Evolutionary conservation across 2,797 vertebrate genomes (phyloP), one percentile per base, ranked within the genome.

Genomic region (Erpetoichthys calabaricus): DNA sequence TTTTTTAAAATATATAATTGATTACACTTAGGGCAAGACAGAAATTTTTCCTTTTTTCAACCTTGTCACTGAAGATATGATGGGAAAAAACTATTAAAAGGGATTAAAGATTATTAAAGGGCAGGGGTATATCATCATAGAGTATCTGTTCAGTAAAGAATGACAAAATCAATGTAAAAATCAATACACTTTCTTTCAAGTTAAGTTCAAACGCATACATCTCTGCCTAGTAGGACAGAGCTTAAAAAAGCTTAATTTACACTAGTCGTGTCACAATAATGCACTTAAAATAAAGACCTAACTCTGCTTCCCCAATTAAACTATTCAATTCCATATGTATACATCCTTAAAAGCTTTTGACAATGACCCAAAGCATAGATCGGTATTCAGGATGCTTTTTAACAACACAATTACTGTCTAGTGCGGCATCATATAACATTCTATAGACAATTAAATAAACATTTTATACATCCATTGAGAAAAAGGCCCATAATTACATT

Each of bases 161-260:
- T 25, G 1, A 56, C 58, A 62, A 56, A 74, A 77, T 75, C 65
- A 75, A 57, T 57, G 44, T 78, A 76, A 45, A 45, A 56, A 68
- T 75, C 58, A 41, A 80, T 72, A 70, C 44, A 70, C 44, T 61
- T 68, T 54, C 60, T 76, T 72, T 76, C 68, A 75, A 66, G 57
- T 62, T 49, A 74, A 69, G 67, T 75, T 74, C 68, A 69, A 72
- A 67, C 25, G 63, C 56, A 70, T 75, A 67, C 65, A 73, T 68
- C 68, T 63, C 66, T 56, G 45, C 62, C 69, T 59, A 62, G 44
- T 63, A 72, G 75, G 60, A 70, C 10, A 9, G 45, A 45, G 59
- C 56, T 67, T 59, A 59, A 61, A 70, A 65, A 56, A 61, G 51
- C 73, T 75, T 68, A 67, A 79, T 75, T 64, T 63, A 49, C 56